Base-by-base conservation (phyloP, 2,888 invertebrate genomes). In the Polydrusus cervinus region DNA sequence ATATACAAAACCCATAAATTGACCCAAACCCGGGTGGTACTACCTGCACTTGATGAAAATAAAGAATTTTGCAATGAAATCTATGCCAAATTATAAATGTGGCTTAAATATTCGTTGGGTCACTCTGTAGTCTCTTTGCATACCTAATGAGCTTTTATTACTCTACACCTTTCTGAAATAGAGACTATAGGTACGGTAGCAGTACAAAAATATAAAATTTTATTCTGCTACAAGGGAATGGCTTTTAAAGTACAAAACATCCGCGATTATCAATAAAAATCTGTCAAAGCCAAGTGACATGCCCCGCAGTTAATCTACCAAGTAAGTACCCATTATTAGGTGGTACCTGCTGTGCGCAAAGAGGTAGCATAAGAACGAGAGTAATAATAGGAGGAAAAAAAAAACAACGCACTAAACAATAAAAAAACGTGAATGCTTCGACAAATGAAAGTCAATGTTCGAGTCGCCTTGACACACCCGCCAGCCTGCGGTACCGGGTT, bases 381-480 rank as follows among this genome's bases (percentile, higher is more conserved):
- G 25, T 34, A 53, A 61, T 61, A 61, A 61, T 40, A 61, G 38
- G 30, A 40, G 34, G 14, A 16, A 57, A 57, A 55, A n/a, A n/a
- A 64, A 64, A 64, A n/a, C 57, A 34, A 60, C 69, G 69, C 69
- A 47, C 49, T n/a, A 20, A 62, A 57, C 64, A 49, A 65, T 64
- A n/a, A 64, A 69, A 70, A 68, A 62, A 38, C 75, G 57, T 69
- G 65, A 76, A 62, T 57, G 72, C 47, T 65, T 69, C 53, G 51
- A 71, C 74, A 65, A 80, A 81, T 79, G 82, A 82, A 82, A 82
- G 82, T 80, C 81, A 81, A 80, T 79, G 81, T 80, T 78, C 78
- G 80, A 75, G 38, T 80, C 71, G 78, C 82, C 82, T 82, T 82
- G 82, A 81, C 81, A 82, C 82, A 76, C 81, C 82, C 80, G 72